Percentiles rank a stretch among this genome's conserved stretches.
phyloP scores from a whole-genome alignment of 2,888 invertebrate genomes.

The Poecilobothrus nobilitatus region DNA sequence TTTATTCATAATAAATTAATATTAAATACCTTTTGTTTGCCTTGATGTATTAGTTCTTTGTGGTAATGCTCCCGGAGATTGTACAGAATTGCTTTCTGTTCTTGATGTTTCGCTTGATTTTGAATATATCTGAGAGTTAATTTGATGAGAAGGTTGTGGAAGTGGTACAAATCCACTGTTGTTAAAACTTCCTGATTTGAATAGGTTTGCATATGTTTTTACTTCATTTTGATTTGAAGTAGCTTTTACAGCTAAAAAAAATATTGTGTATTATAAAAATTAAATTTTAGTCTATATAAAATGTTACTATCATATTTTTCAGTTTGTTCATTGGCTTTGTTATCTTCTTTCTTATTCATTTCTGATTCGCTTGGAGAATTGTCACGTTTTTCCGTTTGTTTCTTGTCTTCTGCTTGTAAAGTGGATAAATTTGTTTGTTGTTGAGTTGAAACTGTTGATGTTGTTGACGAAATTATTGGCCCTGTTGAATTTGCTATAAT shows the following conservation, averaged over 20 bases:
- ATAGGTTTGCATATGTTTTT: conserved; percentile 79
- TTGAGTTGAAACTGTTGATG: neutral
- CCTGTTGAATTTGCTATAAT: neutral
- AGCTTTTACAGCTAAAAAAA: conserved; percentile 30
- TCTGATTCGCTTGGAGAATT: conserved; percentile 5
- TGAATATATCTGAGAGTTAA: conserved; percentile 8
- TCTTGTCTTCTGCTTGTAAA: conserved; percentile 21
- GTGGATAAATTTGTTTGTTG: conserved; percentile 20
- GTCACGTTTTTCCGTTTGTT: conserved; percentile 15
- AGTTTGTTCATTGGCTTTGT: conserved; percentile 36
- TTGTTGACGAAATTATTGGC: neutral
- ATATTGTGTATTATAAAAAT: neutral
- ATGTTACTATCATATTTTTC: conserved; percentile 38
- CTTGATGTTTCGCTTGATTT: conserved; percentile 25
- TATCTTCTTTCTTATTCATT: conserved; percentile 28
- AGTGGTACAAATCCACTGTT: conserved; percentile 33
- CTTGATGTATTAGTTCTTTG: conserved; percentile 38
- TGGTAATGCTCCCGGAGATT: conserved; percentile 33
- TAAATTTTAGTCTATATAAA: conserved; percentile 9
- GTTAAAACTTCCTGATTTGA: conserved; percentile 49
- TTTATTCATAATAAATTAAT: too few species aligned
- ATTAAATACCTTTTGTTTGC: conserved; percentile 30
- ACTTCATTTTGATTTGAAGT: conserved; percentile 54
- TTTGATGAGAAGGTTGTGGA: conserved; percentile 17
- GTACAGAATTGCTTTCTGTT: conserved; percentile 32